A percentile compares a stretch with the other conserved stretches of the same genome.
Evolutionary conservation across 2,888 invertebrate genomes (phyloP).

Genomic region (Cheilosia scutellata): DNA sequence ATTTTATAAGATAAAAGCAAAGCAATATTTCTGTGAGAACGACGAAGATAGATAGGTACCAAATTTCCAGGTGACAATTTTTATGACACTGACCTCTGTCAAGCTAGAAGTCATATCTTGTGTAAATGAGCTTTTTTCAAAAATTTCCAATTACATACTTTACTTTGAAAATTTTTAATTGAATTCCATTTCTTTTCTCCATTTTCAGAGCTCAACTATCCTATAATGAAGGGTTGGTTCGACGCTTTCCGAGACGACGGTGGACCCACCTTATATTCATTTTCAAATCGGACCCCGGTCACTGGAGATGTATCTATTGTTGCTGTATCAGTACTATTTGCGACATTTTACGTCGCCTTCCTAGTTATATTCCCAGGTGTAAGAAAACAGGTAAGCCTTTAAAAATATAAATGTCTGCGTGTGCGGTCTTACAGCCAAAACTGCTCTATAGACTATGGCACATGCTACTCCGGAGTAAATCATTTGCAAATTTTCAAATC

Average conservation of each 20-base stretch:
- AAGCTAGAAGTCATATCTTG: too few species aligned
- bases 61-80: too few species aligned
- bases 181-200: slow-evolving; percentile 17
- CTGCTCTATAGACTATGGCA: slow-evolving; percentile 9
- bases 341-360: slow-evolving; percentile 96
- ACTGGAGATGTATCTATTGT: slow-evolving; percentile 96
- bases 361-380: slow-evolving; percentile 98
- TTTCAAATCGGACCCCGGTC: slow-evolving; percentile 97
- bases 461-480: slow-evolving; percentile 28
- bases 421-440: background rate
- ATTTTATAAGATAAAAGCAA: too few species aligned
- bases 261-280: slow-evolving; percentile 97
- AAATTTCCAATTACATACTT: too few species aligned
- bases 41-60: too few species aligned
- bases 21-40: too few species aligned
- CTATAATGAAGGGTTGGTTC: slow-evolving; percentile 96
- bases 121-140: too few species aligned
- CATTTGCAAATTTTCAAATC: slow-evolving; percentile 53
- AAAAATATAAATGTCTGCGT: slow-evolving; percentile 2
- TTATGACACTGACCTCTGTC: too few species aligned
- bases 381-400: slow-evolving; percentile 91
- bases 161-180: too few species aligned
- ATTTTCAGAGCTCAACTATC: slow-evolving; percentile 80
- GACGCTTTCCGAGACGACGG: slow-evolving; percentile 98
- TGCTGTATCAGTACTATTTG: slow-evolving; percentile 93